These are phyloP conservation scores for Actinemys pallida DNA, from an alignment of 2,113 vertebrate genomes.

Conservation along the genomic window DNA sequence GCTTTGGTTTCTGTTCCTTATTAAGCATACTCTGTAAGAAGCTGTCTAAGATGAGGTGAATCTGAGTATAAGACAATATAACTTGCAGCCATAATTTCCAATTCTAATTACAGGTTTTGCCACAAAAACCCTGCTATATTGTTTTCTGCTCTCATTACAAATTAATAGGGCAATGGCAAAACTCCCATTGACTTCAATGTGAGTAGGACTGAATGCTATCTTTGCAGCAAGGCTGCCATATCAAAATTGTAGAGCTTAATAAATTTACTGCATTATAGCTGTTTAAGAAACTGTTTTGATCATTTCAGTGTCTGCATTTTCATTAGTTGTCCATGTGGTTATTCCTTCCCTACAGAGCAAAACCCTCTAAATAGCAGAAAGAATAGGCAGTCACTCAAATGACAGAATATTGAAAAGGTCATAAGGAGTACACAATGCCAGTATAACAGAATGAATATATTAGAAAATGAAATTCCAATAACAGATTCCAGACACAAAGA, in stretches of 20 bases:
- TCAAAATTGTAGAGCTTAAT: neutral
- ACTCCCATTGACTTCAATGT: neutral
- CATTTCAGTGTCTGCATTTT: neutral
- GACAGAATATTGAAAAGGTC: slow-evolving; percentile 56
- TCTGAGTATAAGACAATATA: neutral
- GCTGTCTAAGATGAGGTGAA: neutral
- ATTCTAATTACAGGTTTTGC: neutral
- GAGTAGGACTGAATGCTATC: neutral
- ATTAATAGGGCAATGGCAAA: neutral
- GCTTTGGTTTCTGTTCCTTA: neutral
- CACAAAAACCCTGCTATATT: neutral
- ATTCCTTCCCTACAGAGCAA: neutral
- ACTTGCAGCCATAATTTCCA: neutral
- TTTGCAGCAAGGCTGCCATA: neutral
- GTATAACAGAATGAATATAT: slow-evolving; percentile 6
- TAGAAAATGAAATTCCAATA: slow-evolving; percentile 12
- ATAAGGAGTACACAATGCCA: neutral
- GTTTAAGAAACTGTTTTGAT: neutral
- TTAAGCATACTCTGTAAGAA: neutral
- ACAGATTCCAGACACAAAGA: neutral
- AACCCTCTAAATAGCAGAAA: slow-evolving; percentile 38
- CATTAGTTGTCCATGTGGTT: slow-evolving; percentile 1
- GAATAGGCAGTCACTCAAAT: slow-evolving; percentile 11
- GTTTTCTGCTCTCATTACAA: neutral
- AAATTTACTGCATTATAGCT: accelerated